Percentiles rank a stretch among this genome's conserved stretches.
Conservation (phyloP, 2,888 invertebrate species). For the Herminia tarsipennalis region DNA sequence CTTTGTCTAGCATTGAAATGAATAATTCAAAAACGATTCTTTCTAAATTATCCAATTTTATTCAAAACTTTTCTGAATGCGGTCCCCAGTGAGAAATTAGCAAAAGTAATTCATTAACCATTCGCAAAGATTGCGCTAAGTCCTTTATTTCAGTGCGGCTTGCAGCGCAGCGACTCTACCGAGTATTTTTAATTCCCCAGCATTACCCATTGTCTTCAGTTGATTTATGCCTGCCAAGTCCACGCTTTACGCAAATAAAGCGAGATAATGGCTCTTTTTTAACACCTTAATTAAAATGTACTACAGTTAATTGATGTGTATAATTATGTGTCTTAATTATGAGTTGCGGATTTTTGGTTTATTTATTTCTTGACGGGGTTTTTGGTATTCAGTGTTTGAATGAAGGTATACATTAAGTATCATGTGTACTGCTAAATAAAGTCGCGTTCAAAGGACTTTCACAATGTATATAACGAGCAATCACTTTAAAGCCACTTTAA, state of each 20-base stretch:
- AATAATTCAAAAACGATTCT: not conserved
- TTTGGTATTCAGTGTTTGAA: too few relatives aligned
- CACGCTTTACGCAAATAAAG: slow-evolving; percentile 63
- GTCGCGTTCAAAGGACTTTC: too few relatives aligned
- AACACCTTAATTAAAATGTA: slow-evolving; percentile 78
- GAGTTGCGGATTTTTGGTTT: slow-evolving; percentile 10
- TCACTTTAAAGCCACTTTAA: too few relatives aligned
- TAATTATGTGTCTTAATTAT: slow-evolving; percentile 32
- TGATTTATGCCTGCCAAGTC: slow-evolving; percentile 71
- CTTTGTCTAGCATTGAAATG: too few relatives aligned
- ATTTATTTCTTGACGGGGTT: too few relatives aligned
- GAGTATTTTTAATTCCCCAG: slow-evolving; percentile 82
- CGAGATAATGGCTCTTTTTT: slow-evolving; percentile 77
- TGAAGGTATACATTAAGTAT: too few relatives aligned
- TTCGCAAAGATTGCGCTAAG: slow-evolving; percentile 77
- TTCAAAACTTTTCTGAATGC: slow-evolving; percentile 41
- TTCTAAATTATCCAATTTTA: not conserved
- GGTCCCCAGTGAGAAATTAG: slow-evolving; percentile 70
- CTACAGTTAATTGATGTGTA: slow-evolving; percentile 66
- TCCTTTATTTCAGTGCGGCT: slow-evolving; percentile 77
- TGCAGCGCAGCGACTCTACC: slow-evolving; percentile 58
- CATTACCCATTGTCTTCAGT: slow-evolving; percentile 79
- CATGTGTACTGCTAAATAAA: too few relatives aligned
- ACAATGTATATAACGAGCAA: too few relatives aligned
- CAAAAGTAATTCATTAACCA: slow-evolving; percentile 83